Evolutionary conservation across 92 coral and sea anemone species (phyloP).

Genomic region (Heliopora coerulea): DNA sequence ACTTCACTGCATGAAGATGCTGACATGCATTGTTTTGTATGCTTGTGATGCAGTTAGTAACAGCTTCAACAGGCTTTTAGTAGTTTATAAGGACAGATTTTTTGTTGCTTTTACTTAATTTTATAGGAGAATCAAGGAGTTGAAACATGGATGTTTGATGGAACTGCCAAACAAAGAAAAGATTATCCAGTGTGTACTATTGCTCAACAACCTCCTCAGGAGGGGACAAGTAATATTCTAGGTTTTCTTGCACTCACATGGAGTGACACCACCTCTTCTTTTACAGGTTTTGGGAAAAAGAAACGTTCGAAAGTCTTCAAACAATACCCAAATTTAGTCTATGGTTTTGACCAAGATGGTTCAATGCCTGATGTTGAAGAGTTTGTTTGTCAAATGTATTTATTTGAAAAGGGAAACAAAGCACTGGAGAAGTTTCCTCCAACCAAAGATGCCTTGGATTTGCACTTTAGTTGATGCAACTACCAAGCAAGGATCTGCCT

Average conservation of each 20-base stretch:
- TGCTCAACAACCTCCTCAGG: slow-evolving; percentile 24
- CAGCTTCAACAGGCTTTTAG: slow-evolving; percentile 10
- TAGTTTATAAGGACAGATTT: slow-evolving; percentile 19
- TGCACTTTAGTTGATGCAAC: slow-evolving; percentile 13
- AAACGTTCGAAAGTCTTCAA: neutral
- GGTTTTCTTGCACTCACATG: slow-evolving; percentile 35
- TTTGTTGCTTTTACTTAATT: slow-evolving; percentile 26
- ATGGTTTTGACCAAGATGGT: slow-evolving; percentile 8
- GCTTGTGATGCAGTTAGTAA: slow-evolving; percentile 17
- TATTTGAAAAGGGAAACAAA: slow-evolving; percentile 19
- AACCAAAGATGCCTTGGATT: slow-evolving; percentile 12
- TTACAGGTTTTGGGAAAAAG: slow-evolving; percentile 6
- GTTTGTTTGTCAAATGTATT: slow-evolving; percentile 10
- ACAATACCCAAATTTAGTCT: neutral
- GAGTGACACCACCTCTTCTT: slow-evolving; percentile 30
- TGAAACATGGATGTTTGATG: slow-evolving; percentile 38
- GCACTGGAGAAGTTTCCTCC: slow-evolving; percentile 23
- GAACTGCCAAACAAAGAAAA: slow-evolving; percentile 14
- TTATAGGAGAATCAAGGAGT: slow-evolving; percentile 15
- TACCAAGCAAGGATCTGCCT: neutral
- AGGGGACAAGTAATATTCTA: slow-evolving; percentile 7
- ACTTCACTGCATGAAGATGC: slow-evolving; percentile 21
- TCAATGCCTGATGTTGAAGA: slow-evolving; percentile 35
- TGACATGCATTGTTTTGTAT: slow-evolving; percentile 10
- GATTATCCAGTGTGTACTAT: slow-evolving; percentile 7